These are phyloP conservation scores for Rattus rattus DNA, from an alignment of 2,113 vertebrate species.

Conservation along the genomic window DNA sequence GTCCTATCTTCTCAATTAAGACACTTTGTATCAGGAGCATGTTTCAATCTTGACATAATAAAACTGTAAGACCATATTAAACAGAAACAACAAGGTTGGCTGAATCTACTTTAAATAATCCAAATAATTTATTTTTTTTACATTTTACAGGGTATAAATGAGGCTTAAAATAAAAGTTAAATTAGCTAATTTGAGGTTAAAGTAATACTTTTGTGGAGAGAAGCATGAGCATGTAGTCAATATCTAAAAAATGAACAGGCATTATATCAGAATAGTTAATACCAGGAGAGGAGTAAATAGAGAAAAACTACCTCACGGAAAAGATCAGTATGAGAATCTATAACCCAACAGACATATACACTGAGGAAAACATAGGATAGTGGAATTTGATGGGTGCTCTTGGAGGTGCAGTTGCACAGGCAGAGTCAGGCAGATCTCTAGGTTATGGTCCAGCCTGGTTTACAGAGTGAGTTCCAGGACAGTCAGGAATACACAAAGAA, in stretches of 20 bases:
- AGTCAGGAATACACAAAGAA: not conserved
- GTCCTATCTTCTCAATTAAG: not conserved
- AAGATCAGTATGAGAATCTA: not conserved
- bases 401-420: not conserved
- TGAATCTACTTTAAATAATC: constrained; percentile 29
- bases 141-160: not conserved
- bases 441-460: not conserved
- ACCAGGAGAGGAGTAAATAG: not conserved
- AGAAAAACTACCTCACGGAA: not conserved
- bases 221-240: not conserved
- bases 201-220: not conserved
- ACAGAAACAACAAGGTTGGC: not conserved
- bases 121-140: not conserved
- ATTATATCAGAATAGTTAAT: not conserved
- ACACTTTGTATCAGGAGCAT: not conserved
- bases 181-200: not conserved
- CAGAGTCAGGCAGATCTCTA: not conserved
- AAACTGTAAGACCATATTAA: constrained; percentile 23
- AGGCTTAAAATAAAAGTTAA: not conserved
- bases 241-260: not conserved
- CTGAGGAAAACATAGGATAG: not conserved
- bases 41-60: constrained; percentile 5
- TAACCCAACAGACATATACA: not conserved
- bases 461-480: not conserved
- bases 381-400: not conserved